Evolutionary conservation across 2,797 vertebrate species (phyloP), one percentile per base, ranked within the genome.

Genomic region (Hybognathus amarus): DNA sequence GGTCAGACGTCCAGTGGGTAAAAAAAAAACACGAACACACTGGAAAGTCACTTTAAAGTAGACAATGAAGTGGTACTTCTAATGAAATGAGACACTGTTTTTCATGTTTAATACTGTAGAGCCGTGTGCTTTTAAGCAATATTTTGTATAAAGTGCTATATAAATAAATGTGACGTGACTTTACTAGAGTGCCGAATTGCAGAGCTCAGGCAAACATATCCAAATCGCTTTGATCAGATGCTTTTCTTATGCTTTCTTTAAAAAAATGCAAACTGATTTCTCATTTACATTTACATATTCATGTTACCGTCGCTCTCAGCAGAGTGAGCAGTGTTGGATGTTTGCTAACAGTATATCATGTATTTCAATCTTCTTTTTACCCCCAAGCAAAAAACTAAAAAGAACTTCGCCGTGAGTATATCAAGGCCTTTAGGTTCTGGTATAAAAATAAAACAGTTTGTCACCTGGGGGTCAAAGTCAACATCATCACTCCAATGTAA

Each of bases 401-500:
- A 61, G 12, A 63, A 63, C 12, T 63, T 30, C 2, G 3, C 13
- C 17, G 27, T 17, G 27, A 63, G 27, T 30, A 18, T 63, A 63
- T 8, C 27, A 0, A 3, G 61, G 13, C 61, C 27, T 38, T 56
- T n/a, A 17, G 20, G 2, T 6, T 75, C 11, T 56, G 30, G 12
- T 56, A 17, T 36, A 1, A 38, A 24, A 79, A n/a, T n/a, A 78
- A n/a, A 22, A 56, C 22, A 54, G 40, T 22, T 77, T 64, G 17
- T 30, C 92, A 99, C 97, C 97, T 97, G 1, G 93, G 96, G 0
- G 96, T 97, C 54, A 99, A 93, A 0, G 97, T 98, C 89, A 99
- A 92, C 98, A 99, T 99, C 95, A 96, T 97, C 45, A 99, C 97
- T 1, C 98, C 98, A 0, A 99, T 98, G 91, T 98, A 99, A 0